A percentile compares a stretch with the other conserved stretches of the same genome.
These are phyloP conservation scores for Hydroisotoma schaefferi DNA, from an alignment of 2,888 invertebrate genomes.

Conservation along the genomic window DNA sequence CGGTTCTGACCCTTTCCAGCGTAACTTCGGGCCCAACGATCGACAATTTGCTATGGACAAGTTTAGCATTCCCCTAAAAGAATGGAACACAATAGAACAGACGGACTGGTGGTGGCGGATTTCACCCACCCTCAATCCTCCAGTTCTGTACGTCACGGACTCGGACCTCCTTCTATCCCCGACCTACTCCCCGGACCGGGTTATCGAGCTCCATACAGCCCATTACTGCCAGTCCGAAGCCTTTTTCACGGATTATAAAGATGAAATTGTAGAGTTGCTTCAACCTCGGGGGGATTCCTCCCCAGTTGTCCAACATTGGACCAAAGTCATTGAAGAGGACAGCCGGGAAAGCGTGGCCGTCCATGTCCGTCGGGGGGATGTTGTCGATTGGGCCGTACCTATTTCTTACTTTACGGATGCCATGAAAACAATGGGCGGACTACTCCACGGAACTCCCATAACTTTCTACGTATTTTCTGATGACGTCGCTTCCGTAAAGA, in stretches of 20 bases:
- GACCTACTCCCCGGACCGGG: not conserved
- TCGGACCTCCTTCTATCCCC: not conserved
- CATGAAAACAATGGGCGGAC: constrained; percentile 5
- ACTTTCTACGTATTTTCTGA: constrained; percentile 30
- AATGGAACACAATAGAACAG: constrained; percentile 4
- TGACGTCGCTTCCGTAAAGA: constrained; percentile 9
- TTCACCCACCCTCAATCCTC: not conserved
- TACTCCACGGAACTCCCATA: not conserved
- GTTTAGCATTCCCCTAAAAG: constrained; percentile 10
- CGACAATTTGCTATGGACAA: constrained; percentile 21
- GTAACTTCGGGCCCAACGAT: not conserved
- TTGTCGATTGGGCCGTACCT: constrained; percentile 6
- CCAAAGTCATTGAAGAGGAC: not conserved
- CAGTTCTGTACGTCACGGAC: not conserved
- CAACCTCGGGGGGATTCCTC: not conserved
- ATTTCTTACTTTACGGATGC: constrained; percentile 13
- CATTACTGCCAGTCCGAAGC: constrained; percentile 17
- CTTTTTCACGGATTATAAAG: constrained; percentile 9
- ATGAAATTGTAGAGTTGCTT: constrained; percentile 4
- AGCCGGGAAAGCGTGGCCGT: constrained; percentile 28
- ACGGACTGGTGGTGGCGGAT: not conserved
- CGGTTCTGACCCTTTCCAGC: not conserved
- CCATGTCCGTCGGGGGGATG: constrained; percentile 32
- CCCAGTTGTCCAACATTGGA: not conserved
- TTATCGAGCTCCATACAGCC: not conserved